phyloP scores from a whole-genome alignment of 2,113 vertebrate species.

The Bufo gargarizans region DNA sequence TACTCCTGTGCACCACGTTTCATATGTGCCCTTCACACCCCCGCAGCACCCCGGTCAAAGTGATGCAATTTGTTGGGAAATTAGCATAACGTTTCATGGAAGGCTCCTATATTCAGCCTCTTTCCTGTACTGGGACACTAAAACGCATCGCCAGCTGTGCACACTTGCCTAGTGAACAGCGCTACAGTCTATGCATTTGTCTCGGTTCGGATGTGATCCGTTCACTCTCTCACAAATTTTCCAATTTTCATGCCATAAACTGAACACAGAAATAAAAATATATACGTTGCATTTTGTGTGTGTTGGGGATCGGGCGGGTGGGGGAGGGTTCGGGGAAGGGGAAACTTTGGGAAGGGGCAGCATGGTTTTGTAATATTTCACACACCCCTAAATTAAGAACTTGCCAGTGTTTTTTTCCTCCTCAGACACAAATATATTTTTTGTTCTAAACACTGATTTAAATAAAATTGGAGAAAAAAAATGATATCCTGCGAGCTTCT shows the following conservation, averaged over 20 bases:
- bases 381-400: background rate
- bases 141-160: background rate
- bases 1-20: background rate
- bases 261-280: background rate
- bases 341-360: background rate
- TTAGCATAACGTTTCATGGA: background rate
- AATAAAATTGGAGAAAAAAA: background rate
- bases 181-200: background rate
- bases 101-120: background rate
- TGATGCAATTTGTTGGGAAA: background rate
- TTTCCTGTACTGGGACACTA: background rate
- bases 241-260: background rate
- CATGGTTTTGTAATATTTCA: background rate
- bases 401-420: background rate
- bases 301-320: background rate
- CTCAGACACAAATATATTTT: background rate
- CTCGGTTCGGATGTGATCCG: background rate
- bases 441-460: background rate
- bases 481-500: background rate
- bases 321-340: background rate
- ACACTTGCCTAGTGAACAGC: background rate
- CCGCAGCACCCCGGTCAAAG: background rate
- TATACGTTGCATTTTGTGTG: background rate
- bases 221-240: background rate
- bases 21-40: background rate